These are phyloP conservation scores for Nomada fucata DNA, from an alignment of 2,888 invertebrate genomes.

Conservation along the genomic window DNA sequence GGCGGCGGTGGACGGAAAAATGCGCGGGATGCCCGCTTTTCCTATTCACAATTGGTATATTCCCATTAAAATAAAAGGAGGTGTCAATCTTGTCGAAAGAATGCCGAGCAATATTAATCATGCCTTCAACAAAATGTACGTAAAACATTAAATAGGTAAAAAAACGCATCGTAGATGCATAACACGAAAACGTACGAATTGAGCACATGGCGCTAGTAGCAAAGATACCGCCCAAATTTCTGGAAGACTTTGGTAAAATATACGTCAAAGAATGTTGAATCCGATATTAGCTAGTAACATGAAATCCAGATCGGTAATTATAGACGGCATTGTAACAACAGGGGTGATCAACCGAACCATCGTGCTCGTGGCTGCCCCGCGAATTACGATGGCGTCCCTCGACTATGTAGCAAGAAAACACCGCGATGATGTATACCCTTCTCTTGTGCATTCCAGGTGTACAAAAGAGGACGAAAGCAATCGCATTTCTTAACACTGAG, in stretches of 20 bases:
- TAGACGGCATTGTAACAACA: constrained; percentile 75
- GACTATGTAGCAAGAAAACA: constrained; percentile 46
- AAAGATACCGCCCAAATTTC: constrained; percentile 58
- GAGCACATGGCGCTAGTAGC: constrained; percentile 73
- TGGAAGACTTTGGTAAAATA: not conserved
- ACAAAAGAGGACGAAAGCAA: not conserved
- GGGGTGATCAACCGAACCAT: constrained; percentile 74
- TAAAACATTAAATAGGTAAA: not conserved
- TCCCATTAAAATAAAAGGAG: constrained; percentile 69
- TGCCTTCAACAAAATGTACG: not conserved
- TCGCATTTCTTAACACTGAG: not conserved
- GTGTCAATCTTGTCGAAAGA: constrained; percentile 56
- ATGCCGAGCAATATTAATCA: not conserved
- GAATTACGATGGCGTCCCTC: constrained; percentile 78
- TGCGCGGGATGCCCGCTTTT: constrained; percentile 80
- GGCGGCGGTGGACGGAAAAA: constrained; percentile 75
- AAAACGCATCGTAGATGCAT: constrained; percentile 12
- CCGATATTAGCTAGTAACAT: constrained; percentile 56
- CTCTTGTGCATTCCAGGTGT: not conserved
- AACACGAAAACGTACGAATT: constrained; percentile 41
- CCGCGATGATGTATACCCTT: constrained; percentile 2
- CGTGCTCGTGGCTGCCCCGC: constrained; percentile 69
- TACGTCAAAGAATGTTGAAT: constrained; percentile 25
- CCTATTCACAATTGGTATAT: constrained; percentile 45
- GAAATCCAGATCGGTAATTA: constrained; percentile 76